Evolutionary conservation across 2,797 vertebrate genomes (phyloP), one percentile per base, ranked within the genome.

Genomic region (Meda fulgida): DNA sequence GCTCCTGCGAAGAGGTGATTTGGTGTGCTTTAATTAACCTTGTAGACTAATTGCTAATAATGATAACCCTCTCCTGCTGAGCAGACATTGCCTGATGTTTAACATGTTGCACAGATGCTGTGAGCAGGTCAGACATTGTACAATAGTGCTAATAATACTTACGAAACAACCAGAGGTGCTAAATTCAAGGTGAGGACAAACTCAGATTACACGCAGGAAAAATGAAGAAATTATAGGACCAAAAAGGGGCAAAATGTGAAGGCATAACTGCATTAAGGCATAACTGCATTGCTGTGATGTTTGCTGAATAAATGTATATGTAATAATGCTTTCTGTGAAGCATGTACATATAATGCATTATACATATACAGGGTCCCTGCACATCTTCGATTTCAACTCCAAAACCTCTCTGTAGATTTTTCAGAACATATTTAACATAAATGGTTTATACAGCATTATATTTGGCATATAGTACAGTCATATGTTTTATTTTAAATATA

Each of bases 91-190:
- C 83, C 79, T 89, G 89, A n/a, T 51, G 19, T 1, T 79, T 55
- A 88, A 86, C 66, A 84, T 78, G 81, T 88, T 81, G n/a, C 18
- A 83, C 82, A 66, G 78, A 55, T 26, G 71, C 75, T 87, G 76
- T 9, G 83, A 87, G 48, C n/a, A 82, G 79, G 73, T 78, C 80
- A 73, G 78, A 66, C 43, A 34, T 65, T 34, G n/a, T 73, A 79
- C 16, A 72, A 86, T 40, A 71, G 70, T 88, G 88, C 58, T 76
- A 43, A 60, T 89, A 92, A 92, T 90, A 92, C 93, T 93, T 93
- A 94, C 86, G 92, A 94, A 94, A 94, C 92, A 90, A 90, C 63
- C 73, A 29, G 71, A 66, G 71, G 71, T 23, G 46, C 46, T 77
- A 23, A 8, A 58, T 69, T 84, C 81, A 83, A 83, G 81, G 81